Conservation (phyloP, 2,888 invertebrate species). For the Rhamnusium bicolor region DNA sequence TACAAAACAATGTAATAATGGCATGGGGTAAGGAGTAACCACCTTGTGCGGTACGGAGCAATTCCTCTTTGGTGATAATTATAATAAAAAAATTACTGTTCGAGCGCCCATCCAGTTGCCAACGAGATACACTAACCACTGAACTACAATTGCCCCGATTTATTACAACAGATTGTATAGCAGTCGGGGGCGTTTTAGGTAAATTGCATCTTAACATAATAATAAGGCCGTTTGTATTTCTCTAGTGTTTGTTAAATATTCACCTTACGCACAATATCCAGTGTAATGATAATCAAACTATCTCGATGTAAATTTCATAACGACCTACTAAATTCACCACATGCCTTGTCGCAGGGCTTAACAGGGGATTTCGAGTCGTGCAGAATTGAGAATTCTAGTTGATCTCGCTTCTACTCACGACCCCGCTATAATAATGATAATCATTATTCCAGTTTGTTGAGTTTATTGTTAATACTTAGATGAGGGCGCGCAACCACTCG, state of each 20-base stretch:
- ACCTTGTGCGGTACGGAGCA: no score
- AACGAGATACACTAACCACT: no score
- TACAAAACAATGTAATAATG: no score
- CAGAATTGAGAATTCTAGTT: slow-evolving; percentile 45
- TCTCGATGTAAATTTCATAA: slow-evolving; percentile 34
- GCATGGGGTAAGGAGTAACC: no score
- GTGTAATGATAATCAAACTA: slow-evolving; percentile 30
- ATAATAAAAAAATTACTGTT: no score
- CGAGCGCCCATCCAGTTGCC: no score
- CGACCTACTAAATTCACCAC: slow-evolving; percentile 34
- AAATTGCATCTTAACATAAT: neutral
- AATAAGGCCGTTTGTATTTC: slow-evolving; percentile 13
- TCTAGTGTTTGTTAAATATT: slow-evolving; percentile 11
- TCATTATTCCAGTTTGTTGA: slow-evolving; percentile 60
- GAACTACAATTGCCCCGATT: no score
- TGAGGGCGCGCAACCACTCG: slow-evolving; percentile 47
- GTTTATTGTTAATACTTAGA: slow-evolving; percentile 58
- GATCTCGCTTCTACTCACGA: slow-evolving; percentile 39
- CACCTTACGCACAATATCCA: slow-evolving; percentile 26
- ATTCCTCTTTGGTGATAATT: no score
- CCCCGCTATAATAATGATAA: slow-evolving; percentile 53
- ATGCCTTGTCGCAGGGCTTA: slow-evolving; percentile 35
- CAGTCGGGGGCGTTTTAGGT: neutral
- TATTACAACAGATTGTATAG: no score
- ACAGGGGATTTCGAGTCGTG: slow-evolving; percentile 34